A percentile compares a stretch with the other conserved stretches of the same genome.
These are phyloP conservation scores for Smittia sp. DNA, from an alignment of 2,888 invertebrate species.

Conservation along the genomic window DNA sequence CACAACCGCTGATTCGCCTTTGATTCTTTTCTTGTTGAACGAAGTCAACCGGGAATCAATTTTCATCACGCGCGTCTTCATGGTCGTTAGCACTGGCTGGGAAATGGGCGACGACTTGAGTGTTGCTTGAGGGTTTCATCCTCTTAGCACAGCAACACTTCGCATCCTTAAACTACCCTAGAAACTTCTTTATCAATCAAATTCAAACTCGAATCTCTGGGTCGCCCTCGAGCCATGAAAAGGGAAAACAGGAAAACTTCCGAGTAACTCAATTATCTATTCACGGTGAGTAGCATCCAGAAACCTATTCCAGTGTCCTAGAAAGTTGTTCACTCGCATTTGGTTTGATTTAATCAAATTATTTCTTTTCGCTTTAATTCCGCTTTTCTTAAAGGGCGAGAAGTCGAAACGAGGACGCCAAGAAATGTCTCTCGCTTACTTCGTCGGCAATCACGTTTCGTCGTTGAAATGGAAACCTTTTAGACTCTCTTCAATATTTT, in stretches of 20 bases:
- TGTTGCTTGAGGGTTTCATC: too few species aligned
- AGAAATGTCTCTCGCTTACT: neutral
- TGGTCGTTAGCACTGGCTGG: too few species aligned
- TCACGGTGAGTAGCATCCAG: constrained; percentile 33
- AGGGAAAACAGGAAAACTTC: neutral
- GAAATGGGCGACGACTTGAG: too few species aligned
- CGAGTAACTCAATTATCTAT: constrained; percentile 32
- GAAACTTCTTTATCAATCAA: neutral
- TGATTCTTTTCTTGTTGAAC: neutral
- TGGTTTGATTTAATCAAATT: constrained; percentile 37
- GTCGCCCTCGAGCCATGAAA: too few species aligned
- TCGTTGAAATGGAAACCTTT: neutral
- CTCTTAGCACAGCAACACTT: too few species aligned
- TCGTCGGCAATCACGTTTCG: constrained; percentile 20
- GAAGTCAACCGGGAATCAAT: neutral
- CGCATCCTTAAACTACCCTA: too few species aligned
- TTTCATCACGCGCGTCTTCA: neutral
- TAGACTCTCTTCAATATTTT: constrained; percentile 31
- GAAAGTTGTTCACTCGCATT: constrained; percentile 7
- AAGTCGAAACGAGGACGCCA: too few species aligned
- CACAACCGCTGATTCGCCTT: neutral
- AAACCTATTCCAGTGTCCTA: constrained; percentile 1
- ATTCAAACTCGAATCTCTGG: neutral
- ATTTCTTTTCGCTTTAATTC: constrained; percentile 19
- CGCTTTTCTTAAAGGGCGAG: neutral